Base-by-base conservation (phyloP, 2,113 vertebrate genomes). In the Todiramphus saurophagus region DNA sequence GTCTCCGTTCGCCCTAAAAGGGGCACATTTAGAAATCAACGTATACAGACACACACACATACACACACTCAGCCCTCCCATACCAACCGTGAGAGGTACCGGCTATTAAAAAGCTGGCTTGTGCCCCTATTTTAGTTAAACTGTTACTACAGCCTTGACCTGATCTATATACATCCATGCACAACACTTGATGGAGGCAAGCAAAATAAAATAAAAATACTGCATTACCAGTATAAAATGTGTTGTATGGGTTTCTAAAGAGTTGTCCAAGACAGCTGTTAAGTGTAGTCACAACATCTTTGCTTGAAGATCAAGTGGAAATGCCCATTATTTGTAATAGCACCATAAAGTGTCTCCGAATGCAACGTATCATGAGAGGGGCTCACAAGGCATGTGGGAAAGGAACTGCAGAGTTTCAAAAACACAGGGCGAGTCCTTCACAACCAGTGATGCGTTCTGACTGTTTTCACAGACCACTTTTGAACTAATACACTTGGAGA, bases 41-140 rank as follows among this genome's bases (percentile, higher is more conserved):
- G 9, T 4, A 35, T 2, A 50, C 0, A 46, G 2, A 30, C 4
- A 41, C 8, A 11, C 0, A 41, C 7, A 24, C 2, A 16, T 7
- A 16, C 8, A 16, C 25, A 23, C 24, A 28, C 6, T 8, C 7
- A 2, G 20, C 4, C 13, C 17, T 28, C 5, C 43, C 15, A 13
- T 7, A 16, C 41, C 41, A 23, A 39, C 30, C 1, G 5, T 25
- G 23, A 14, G 20, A 25, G 31, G 41, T 11, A 41, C 7, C 2
- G 27, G 16, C 53, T 21, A 19, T 5, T 13, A 19, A 33, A 27
- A n/a, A 59, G 30, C 43, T 9, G 21, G 18, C n/a, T 43, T 37
- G 46, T 27, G 68, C 67, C 44, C 12, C 0, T 23, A 7, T 43
- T 78, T 48, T 18, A 16, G 4, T n/a, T 50, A 25, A 35, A 5